These are phyloP conservation scores for Meteorus cinctellus DNA, from an alignment of 2,888 invertebrate genomes.

Conservation along the genomic window DNA sequence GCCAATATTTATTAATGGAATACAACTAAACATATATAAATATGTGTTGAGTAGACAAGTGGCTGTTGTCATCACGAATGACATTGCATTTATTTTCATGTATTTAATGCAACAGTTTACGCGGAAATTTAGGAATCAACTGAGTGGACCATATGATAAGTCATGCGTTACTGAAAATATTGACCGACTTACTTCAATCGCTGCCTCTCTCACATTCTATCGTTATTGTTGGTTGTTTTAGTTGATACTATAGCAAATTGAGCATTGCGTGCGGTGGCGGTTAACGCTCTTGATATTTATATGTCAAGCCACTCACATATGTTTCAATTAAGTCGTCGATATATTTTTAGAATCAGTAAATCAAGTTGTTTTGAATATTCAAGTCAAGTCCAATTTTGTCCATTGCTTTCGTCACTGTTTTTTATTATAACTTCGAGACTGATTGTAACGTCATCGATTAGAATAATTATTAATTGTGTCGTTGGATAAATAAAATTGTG, in stretches of 20 bases:
- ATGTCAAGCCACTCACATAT: neutral
- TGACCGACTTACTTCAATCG: conserved; percentile 18
- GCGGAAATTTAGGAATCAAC: conserved; percentile 10
- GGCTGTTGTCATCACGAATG: neutral
- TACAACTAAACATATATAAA: conserved; percentile 19
- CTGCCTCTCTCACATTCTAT: neutral
- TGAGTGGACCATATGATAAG: conserved; percentile 3
- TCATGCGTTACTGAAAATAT: conserved; percentile 20
- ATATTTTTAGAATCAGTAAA: neutral
- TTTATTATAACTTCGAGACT: too few species aligned
- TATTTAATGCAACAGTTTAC: conserved; percentile 23
- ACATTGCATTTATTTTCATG: conserved; percentile 35
- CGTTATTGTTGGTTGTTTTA: conserved; percentile 20
- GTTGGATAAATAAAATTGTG: too few species aligned
- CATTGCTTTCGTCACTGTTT: neutral
- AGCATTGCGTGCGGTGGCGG: neutral
- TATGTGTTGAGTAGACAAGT: conserved; percentile 12
- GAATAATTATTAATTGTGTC: too few species aligned
- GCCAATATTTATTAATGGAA: conserved; percentile 42
- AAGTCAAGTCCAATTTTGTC: neutral
- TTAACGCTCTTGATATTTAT: conserved; percentile 12
- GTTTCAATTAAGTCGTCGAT: conserved; percentile 2
- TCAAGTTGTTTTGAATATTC: neutral
- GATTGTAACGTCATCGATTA: too few species aligned
- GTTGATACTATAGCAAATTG: conserved; percentile 20